Conservation (phyloP, 2,113 vertebrate species). For the Malurus melanocephalus region DNA sequence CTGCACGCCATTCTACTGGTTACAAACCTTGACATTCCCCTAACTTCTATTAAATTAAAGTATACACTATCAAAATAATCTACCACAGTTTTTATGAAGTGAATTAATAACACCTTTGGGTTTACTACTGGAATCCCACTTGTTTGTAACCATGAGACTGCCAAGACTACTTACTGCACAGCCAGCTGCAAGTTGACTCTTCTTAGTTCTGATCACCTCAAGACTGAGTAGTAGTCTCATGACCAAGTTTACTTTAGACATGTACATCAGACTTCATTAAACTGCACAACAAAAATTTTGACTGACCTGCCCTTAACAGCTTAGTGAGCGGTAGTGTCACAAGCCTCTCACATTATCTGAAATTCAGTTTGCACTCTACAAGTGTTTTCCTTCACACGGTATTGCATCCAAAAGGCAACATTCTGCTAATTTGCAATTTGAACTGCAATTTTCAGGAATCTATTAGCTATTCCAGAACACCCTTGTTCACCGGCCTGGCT, state of each 20-base stretch:
- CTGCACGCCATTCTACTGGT: not conserved
- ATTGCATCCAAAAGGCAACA: not conserved
- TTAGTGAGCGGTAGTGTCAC: not conserved
- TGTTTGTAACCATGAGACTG: not conserved
- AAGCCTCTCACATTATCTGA: not conserved
- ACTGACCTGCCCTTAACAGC: not conserved
- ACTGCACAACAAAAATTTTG: not conserved
- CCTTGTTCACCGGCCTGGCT: not conserved
- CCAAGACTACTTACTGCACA: not conserved
- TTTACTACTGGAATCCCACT: not conserved
- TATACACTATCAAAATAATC: not conserved
- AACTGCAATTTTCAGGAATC: not conserved
- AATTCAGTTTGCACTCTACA: not conserved
- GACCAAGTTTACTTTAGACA: not conserved
- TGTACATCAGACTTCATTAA: not conserved
- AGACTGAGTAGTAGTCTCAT: not conserved
- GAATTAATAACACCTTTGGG: not conserved
- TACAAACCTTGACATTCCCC: not conserved
- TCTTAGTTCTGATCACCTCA: not conserved
- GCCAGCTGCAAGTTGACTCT: not conserved
- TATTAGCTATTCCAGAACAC: not conserved
- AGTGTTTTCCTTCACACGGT: not conserved
- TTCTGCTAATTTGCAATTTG: not conserved
- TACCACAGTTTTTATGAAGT: not conserved
- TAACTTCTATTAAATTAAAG: not conserved